Evolutionary conservation across 2,888 invertebrate genomes (phyloP).

Genomic region (Andrena bucephala): DNA sequence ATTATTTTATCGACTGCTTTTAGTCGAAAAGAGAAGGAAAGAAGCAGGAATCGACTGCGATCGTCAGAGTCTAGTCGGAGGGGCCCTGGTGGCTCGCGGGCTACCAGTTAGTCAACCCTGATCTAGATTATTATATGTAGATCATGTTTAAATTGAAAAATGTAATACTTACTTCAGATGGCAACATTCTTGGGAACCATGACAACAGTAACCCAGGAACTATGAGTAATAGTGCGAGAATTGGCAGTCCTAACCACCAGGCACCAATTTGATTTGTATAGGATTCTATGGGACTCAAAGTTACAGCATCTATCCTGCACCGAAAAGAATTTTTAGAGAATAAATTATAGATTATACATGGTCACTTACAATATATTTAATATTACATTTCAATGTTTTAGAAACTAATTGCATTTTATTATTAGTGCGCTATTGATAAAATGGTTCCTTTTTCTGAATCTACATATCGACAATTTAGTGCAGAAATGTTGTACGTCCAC

Average conservation of each 20-base stretch:
- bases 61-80: too few relatives aligned
- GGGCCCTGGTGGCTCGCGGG: too few relatives aligned
- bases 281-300: constrained; percentile 73
- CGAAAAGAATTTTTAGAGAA: neutral
- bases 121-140: neutral
- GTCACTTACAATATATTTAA: neutral
- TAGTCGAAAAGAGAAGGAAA: too few relatives aligned
- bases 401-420: neutral
- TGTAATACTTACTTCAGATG: constrained; percentile 80
- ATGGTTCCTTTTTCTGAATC: too few relatives aligned
- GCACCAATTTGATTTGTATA: constrained; percentile 81
- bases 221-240: constrained; percentile 85
- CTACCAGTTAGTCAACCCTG: too few relatives aligned
- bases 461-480: too few relatives aligned
- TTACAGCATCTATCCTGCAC: constrained; percentile 76
- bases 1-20: neutral
- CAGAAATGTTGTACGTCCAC: too few relatives aligned
- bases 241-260: constrained; percentile 86
- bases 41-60: too few relatives aligned
- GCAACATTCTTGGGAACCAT: constrained; percentile 87
- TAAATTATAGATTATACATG: neutral
- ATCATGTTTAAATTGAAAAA: neutral
- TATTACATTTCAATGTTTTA: too few relatives aligned
- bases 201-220: constrained; percentile 86
- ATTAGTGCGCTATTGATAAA: neutral